These are phyloP conservation scores for Lordiphosa andalusiaca DNA, from an alignment of 2,888 invertebrate genomes.

Conservation along the genomic window DNA sequence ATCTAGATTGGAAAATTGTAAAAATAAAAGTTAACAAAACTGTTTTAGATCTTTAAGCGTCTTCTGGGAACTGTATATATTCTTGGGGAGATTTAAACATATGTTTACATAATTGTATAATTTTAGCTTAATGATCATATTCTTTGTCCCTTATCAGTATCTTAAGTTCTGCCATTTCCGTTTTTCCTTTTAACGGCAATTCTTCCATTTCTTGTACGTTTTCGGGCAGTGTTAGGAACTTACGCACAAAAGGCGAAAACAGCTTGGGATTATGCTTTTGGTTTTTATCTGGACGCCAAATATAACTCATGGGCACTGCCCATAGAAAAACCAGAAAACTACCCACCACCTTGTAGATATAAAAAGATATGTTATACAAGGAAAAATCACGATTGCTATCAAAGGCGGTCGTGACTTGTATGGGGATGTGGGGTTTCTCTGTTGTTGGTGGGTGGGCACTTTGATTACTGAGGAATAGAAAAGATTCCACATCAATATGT, in stretches of 20 bases:
- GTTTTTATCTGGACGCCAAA: constrained; percentile 77
- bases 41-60: too few relatives aligned
- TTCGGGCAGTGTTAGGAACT: constrained; percentile 36
- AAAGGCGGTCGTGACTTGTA: constrained; percentile 44
- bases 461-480: constrained; percentile 21
- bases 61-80: too few relatives aligned
- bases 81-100: too few relatives aligned
- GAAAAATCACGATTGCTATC: constrained; percentile 75
- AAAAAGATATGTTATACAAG: constrained; percentile 83
- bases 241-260: constrained; percentile 68
- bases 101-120: too few relatives aligned
- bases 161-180: constrained; percentile 14
- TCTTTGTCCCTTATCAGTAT: constrained; percentile 25
- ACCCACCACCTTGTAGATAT: constrained; percentile 83
- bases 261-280: constrained; percentile 68
- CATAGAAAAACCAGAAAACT: constrained; percentile 81
- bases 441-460: constrained; percentile 21
- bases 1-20: too few relatives aligned
- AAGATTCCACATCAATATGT: neutral
- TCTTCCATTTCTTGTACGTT: constrained; percentile 46
- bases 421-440: neutral
- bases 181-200: constrained; percentile 46
- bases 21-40: too few relatives aligned
- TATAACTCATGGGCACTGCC: constrained; percentile 82
- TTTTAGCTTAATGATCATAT: constrained; percentile 13